These are phyloP conservation scores for Helleia helle DNA, from an alignment of 2,888 invertebrate species.

Conservation along the genomic window DNA sequence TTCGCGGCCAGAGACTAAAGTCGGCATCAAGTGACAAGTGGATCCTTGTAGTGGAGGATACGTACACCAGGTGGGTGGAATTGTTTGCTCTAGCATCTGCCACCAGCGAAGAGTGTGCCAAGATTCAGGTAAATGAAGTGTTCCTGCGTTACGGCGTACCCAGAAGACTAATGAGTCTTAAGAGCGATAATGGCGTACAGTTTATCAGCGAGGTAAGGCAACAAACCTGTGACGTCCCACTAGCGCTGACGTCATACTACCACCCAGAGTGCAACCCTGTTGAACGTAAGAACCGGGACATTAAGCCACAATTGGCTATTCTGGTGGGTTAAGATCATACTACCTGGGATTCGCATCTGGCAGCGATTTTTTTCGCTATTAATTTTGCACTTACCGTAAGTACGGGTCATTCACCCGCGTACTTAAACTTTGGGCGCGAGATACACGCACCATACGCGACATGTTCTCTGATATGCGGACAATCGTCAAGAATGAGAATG, in stretches of 20 bases:
- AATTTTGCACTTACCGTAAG: conserved; percentile 13
- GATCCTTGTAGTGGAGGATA: conserved; percentile 26
- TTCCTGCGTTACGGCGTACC: conserved; percentile 23
- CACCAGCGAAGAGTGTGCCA: conserved; percentile 20
- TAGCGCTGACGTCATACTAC: conserved; percentile 17
- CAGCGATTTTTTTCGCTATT: conserved; percentile 16
- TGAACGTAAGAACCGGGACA: conserved; percentile 27
- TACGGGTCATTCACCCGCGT: conserved; percentile 14
- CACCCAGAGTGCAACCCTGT: conserved; percentile 27
- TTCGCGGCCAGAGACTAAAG: neutral
- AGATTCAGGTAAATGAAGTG: conserved; percentile 16
- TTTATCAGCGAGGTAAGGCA: conserved; percentile 23
- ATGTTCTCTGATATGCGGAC: no score
- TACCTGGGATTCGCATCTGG: conserved; percentile 11
- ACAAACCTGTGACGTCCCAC: conserved; percentile 8
- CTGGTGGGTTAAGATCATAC: conserved; percentile 17
- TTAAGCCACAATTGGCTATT: conserved; percentile 28
- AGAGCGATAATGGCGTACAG: conserved; percentile 23
- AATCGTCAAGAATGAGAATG: no score
- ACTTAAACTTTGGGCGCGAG: conserved; percentile 16
- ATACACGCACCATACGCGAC: no score
- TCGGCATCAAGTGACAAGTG: conserved; percentile 21
- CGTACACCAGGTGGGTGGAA: conserved; percentile 25
- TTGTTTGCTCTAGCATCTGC: conserved; percentile 23
- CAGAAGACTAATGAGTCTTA: conserved; percentile 17